Evolutionary conservation across 2,797 vertebrate species (phyloP).

Genomic region (Channa striata): DNA sequence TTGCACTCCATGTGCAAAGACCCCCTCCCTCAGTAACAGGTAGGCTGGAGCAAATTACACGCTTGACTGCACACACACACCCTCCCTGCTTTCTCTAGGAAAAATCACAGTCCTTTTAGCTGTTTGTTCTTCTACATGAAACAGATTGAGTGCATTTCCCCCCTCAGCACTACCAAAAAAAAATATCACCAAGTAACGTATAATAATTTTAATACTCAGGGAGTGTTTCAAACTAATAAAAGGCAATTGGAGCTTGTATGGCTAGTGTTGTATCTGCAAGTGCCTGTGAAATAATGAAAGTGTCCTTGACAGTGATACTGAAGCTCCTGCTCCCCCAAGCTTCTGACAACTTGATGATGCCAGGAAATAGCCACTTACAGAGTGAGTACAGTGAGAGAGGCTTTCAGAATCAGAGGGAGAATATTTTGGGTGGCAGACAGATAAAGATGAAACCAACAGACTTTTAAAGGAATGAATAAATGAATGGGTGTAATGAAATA

Average conservation of each 20-base stretch:
- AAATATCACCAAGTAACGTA: slow-evolving; percentile 18
- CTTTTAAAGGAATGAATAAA: slow-evolving; percentile 23
- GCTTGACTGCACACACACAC: slow-evolving; percentile 54
- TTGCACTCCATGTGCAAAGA: slow-evolving; percentile 19
- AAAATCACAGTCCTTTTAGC: slow-evolving; percentile 21
- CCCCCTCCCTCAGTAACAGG: slow-evolving; percentile 40
- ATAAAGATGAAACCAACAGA: slow-evolving; percentile 1
- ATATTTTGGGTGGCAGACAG: slow-evolving; percentile 16
- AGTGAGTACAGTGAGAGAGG: slow-evolving; percentile 9
- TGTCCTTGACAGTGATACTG: slow-evolving; percentile 49
- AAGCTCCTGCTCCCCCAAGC: slow-evolving; percentile 16
- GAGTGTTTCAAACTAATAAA: slow-evolving; percentile 34
- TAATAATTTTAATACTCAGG: slow-evolving; percentile 31
- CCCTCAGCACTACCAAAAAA: not conserved
- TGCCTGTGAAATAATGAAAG: slow-evolving; percentile 46
- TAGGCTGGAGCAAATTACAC: slow-evolving; percentile 59
- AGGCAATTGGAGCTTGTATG: slow-evolving; percentile 32
- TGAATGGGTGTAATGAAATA: not conserved
- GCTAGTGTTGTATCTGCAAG: slow-evolving; percentile 18
- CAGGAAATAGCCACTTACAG: slow-evolving; percentile 43
- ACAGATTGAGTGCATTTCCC: slow-evolving; percentile 10
- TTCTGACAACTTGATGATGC: slow-evolving; percentile 50
- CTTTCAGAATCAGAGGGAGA: slow-evolving; percentile 34
- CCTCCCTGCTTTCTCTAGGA: slow-evolving; percentile 15
- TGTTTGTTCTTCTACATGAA: slow-evolving; percentile 24